Conservation (phyloP, 2,797 vertebrate genomes). For the Alcedo atthis region DNA sequence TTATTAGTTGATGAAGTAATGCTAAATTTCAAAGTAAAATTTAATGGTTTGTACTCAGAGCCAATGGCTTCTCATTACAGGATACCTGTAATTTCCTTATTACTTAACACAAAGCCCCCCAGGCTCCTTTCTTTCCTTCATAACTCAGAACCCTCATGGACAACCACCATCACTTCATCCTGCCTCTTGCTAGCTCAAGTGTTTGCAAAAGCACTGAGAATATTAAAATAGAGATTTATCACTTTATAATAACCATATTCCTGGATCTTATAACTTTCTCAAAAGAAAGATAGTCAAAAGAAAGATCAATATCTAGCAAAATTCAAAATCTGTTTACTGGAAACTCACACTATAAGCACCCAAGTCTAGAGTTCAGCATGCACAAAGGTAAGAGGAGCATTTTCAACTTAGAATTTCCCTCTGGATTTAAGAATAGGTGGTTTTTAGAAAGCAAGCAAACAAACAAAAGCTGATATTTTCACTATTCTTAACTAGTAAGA, state of each 20-base stretch:
- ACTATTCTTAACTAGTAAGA: neutral
- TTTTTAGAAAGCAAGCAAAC: neutral
- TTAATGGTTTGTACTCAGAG: neutral
- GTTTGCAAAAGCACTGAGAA: neutral
- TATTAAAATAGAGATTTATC: neutral
- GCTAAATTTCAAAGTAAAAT: neutral
- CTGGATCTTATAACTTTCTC: neutral
- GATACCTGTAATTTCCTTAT: neutral
- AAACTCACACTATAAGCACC: neutral
- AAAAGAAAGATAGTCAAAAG: neutral
- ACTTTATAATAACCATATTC: neutral
- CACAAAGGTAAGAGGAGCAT: neutral
- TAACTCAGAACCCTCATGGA: neutral
- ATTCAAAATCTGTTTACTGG: neutral
- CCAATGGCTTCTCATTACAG: neutral
- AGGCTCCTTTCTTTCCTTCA: neutral
- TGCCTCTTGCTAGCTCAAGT: neutral
- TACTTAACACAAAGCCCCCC: neutral
- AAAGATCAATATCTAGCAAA: neutral
- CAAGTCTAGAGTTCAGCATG: neutral
- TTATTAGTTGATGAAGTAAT: neutral
- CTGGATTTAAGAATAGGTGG: neutral
- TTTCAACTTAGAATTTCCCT: neutral
- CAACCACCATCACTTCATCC: neutral
- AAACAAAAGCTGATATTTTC: neutral